Base-by-base conservation (phyloP, 2,113 vertebrate species). In the Caracal caracal region DNA sequence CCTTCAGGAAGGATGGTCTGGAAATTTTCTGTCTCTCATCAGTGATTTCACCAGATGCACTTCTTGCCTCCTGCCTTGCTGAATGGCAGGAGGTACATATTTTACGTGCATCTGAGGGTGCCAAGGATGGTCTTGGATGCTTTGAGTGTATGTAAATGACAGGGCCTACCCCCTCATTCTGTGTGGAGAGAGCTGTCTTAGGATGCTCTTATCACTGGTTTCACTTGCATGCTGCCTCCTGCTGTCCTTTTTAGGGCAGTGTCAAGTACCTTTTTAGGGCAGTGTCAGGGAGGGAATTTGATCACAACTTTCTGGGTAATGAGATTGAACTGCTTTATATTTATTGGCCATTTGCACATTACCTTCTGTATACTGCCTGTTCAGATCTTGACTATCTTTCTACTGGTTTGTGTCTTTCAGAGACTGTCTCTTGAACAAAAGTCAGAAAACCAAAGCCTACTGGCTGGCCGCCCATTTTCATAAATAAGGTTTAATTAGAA, bases 1-100 rank as follows among this genome's bases (percentile, higher is more conserved):
- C 88, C 91, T 96, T 95, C 15, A 61, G 61, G 90, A 79, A 96
- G 71, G 30, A 85, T 10, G 66, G 24, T 75, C 51, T 94, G 65
- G 88, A 85, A 66, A 73, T 75, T 35, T 70, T 73, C 53, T 79
- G 79, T 15, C n/a, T 76, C n/a, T 78, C 70, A 65, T 35, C 83
- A 73, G 4, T 35, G 30, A 75, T 49, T 82, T 81, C 51, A 47
- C n/a, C 43, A 49, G 43, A 56, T 35, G 47, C 37, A 37, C 1
- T 35, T 82, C 76, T 82, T 53, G 49, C 61, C 26, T 47, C 43
- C 43, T 59, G 19, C 11, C 26, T 71, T 82, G 33, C 84, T 81
- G 35, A 19, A 24, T 0, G 3, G 53, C 63, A 79, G 30, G 63
- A 40, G 47, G 61, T 28, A 24, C 35, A 75, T 28, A 63, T 93